Evolutionary conservation across 2,797 vertebrate species (phyloP).

Genomic region (Ctenosaura bakeri): DNA sequence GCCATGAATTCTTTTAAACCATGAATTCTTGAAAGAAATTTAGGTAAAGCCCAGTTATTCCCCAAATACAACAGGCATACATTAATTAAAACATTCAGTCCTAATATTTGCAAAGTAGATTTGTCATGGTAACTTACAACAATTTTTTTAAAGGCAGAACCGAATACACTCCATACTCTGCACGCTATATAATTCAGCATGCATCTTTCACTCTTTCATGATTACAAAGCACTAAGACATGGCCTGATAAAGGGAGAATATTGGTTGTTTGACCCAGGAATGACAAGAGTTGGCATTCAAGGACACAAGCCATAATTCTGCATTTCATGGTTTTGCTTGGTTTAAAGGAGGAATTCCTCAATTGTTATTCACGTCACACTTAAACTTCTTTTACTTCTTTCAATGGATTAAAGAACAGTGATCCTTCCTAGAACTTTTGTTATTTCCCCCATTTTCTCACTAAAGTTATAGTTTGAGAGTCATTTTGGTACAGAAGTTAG

Average conservation of each 20-base stretch:
- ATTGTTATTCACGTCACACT: neutral
- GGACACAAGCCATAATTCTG: neutral
- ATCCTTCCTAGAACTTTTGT: neutral
- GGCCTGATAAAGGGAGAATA: neutral
- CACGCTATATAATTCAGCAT: neutral
- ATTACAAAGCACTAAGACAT: neutral
- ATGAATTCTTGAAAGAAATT: neutral
- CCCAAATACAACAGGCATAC: neutral
- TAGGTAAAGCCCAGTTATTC: neutral
- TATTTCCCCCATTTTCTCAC: neutral
- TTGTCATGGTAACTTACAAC: neutral
- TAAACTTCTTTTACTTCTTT: neutral
- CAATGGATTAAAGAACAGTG: neutral
- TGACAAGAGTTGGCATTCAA: slow-evolving; percentile 10
- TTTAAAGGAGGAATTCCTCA: neutral
- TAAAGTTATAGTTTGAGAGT: neutral
- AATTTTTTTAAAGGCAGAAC: neutral
- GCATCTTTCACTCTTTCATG: neutral
- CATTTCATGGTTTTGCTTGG: neutral
- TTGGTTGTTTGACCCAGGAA: neutral
- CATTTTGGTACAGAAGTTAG: too few species aligned
- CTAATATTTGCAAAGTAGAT: slow-evolving; percentile 7
- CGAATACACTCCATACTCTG: neutral
- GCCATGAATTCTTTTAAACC: neutral
- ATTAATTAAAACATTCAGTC: neutral